Base-by-base conservation (phyloP, 2,888 invertebrate genomes). In the Caenorhabditis zanzibari region DNA sequence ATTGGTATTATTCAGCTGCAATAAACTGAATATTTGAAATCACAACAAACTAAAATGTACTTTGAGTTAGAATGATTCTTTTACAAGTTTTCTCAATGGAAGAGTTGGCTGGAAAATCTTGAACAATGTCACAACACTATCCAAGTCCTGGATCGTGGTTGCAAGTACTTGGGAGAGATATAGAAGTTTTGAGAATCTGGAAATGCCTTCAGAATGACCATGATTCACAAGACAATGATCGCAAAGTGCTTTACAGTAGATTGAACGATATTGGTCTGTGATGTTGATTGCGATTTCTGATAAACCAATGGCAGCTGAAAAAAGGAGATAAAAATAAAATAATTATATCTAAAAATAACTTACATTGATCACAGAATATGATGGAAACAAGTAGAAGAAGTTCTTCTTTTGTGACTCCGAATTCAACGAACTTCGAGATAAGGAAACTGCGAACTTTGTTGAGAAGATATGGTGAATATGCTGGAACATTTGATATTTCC, bases 41-140 rank as follows among this genome's bases (percentile, higher is more conserved):
- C n/a, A n/a, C n/a, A n/a, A n/a, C 32, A 32, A 32, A 32, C 4
- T 10, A 2, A 38, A 38, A 38, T 38, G 12, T 38, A 38, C 12
- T 38, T 38, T 12, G 32, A 32, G 38, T 61, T 64, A 64, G 28
- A 66, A 52, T 19, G 66, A 66, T 32, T 66, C 66, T 32, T 52
- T 66, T 19, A 66, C 66, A n/a, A 66, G 66, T 35, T 66, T 49
- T 66, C 66, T 66, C 49, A 66, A 28, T 32, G 49, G 49, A 10
- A 66, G 41, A 3, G 14, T 19, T 2, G 66, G 66, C 49, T 66
- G 66, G 9, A 32, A n/a, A 3, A 35, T n/a, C 12, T 52, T 28
- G 28, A 66, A 66, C n/a, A 66, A n/a, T 1, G n/a, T 14, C 1
- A 66, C 47, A 7, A 52, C 32, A 12, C 19, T 10, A 12, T 26